A percentile compares a stretch with the other conserved stretches of the same genome.
Conservation (phyloP, 2,113 vertebrate species). For the Corydoras maculifer region DNA sequence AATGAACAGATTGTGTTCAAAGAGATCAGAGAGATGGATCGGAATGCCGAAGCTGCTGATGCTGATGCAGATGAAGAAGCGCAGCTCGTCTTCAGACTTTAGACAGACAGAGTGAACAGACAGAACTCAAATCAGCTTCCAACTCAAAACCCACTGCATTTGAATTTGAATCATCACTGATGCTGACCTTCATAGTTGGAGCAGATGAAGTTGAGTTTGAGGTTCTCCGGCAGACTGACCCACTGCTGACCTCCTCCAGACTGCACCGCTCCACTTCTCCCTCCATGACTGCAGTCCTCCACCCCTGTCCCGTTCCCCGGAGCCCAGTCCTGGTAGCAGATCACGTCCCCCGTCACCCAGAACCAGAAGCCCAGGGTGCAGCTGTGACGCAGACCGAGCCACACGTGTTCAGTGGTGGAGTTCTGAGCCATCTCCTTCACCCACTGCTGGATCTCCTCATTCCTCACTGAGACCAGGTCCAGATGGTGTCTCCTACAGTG, state of each 20-base stretch:
- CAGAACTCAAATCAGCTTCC: too few species aligned
- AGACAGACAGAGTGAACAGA: too few species aligned
- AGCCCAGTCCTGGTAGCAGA: slow-evolving; percentile 25
- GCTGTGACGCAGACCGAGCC: slow-evolving; percentile 15
- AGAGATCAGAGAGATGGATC: too few species aligned
- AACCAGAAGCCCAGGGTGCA: slow-evolving; percentile 27
- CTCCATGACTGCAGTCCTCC: background rate
- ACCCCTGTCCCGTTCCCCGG: background rate
- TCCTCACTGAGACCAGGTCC: slow-evolving; percentile 29
- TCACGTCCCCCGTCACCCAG: slow-evolving; percentile 1
- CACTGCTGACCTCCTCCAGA: background rate
- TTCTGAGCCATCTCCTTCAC: slow-evolving; percentile 3
- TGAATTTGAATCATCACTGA: background rate
- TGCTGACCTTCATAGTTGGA: background rate
- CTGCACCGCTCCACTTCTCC: slow-evolving; percentile 7
- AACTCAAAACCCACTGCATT: too few species aligned
- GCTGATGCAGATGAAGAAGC: too few species aligned
- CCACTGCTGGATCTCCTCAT: slow-evolving; percentile 8
- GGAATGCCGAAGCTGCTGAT: too few species aligned
- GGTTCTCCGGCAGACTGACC: slow-evolving; percentile 4
- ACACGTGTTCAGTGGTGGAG: slow-evolving; percentile 21
- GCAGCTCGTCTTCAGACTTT: too few species aligned
- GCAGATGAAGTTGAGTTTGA: slow-evolving; percentile 34
- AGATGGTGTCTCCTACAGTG: slow-evolving; percentile 7
- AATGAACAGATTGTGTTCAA: too few species aligned